Conservation (phyloP, 2,888 invertebrate genomes). For the Nomada fabriciana region DNA sequence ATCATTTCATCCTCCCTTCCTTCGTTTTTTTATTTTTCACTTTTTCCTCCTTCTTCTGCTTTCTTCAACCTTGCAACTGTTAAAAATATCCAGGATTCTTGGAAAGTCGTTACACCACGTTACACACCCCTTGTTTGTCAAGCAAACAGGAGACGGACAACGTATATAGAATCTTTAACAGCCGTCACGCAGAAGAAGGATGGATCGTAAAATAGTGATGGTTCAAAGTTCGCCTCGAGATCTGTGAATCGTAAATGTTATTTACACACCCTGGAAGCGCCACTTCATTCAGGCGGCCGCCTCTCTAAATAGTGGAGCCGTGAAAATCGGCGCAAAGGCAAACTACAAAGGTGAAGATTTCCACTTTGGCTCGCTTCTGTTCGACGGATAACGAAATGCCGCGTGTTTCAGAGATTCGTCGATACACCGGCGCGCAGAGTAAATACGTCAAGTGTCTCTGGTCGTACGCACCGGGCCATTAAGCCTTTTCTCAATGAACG, state of each 20-base stretch:
- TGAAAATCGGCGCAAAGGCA: slow-evolving; percentile 23
- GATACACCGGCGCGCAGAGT: not conserved
- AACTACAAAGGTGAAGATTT: slow-evolving; percentile 36
- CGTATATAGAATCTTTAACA: slow-evolving; percentile 1
- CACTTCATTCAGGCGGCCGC: not conserved
- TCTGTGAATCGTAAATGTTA: slow-evolving; percentile 47
- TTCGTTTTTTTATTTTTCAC: no score
- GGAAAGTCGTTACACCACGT: not conserved
- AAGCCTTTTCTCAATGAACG: slow-evolving; percentile 68
- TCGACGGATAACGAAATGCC: not conserved
- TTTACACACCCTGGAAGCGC: slow-evolving; percentile 25
- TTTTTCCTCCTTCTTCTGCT: not conserved
- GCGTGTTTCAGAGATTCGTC: slow-evolving; percentile 11
- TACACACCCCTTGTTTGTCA: slow-evolving; percentile 27
- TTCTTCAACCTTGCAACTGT: not conserved
- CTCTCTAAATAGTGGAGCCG: slow-evolving; percentile 16
- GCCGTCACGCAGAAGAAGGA: not conserved
- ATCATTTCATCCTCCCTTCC: slow-evolving; percentile 7
- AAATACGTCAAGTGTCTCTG: slow-evolving; percentile 21
- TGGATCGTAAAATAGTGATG: slow-evolving; percentile 2
- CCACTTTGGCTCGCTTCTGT: not conserved
- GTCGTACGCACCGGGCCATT: slow-evolving; percentile 44
- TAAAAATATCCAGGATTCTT: slow-evolving; percentile 21
- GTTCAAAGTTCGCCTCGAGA: slow-evolving; percentile 32
- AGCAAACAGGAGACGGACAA: slow-evolving; percentile 37